Evolutionary conservation across 2,888 invertebrate species (phyloP).

Genomic region (Oeneis ivallda): DNA sequence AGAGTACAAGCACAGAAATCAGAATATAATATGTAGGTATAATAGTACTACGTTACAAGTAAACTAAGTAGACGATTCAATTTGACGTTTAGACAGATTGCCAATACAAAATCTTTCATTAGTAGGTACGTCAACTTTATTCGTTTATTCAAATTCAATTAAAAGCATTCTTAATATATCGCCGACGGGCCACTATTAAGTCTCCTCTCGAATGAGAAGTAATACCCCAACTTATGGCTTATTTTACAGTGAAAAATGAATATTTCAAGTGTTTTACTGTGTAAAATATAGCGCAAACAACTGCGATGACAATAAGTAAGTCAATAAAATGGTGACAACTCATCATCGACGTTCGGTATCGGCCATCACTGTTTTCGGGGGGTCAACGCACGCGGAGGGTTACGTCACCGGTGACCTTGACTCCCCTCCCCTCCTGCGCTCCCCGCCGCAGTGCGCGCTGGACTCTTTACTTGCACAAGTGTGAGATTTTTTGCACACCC

Average conservation of each 20-base stretch:
- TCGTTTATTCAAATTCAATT: too few relatives aligned
- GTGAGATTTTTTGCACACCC: conserved; percentile 21
- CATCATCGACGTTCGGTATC: conserved; percentile 46
- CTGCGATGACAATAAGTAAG: conserved; percentile 2
- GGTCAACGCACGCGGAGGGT: conserved; percentile 71
- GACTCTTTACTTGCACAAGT: conserved; percentile 31
- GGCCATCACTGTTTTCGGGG: conserved; percentile 62
- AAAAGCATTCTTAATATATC: too few relatives aligned
- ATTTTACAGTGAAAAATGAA: neutral
- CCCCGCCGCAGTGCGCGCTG: conserved; percentile 40
- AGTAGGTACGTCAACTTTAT: too few relatives aligned
- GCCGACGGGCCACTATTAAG: too few relatives aligned
- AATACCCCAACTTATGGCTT: neutral
- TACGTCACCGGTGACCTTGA: conserved; percentile 81
- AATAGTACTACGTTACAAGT: too few relatives aligned
- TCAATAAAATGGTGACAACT: conserved; percentile 31
- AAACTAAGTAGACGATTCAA: too few relatives aligned
- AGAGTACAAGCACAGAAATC: too few relatives aligned
- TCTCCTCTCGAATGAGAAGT: neutral
- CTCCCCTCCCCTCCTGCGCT: conserved; percentile 43
- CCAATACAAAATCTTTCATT: too few relatives aligned
- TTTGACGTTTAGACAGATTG: too few relatives aligned
- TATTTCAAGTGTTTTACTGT: neutral
- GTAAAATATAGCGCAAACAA: conserved; percentile 12
- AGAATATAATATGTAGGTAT: too few relatives aligned